Evolutionary conservation across 2,113 vertebrate species (phyloP), one percentile per base, ranked within the genome.

Genomic region (Tor tambroides): DNA sequence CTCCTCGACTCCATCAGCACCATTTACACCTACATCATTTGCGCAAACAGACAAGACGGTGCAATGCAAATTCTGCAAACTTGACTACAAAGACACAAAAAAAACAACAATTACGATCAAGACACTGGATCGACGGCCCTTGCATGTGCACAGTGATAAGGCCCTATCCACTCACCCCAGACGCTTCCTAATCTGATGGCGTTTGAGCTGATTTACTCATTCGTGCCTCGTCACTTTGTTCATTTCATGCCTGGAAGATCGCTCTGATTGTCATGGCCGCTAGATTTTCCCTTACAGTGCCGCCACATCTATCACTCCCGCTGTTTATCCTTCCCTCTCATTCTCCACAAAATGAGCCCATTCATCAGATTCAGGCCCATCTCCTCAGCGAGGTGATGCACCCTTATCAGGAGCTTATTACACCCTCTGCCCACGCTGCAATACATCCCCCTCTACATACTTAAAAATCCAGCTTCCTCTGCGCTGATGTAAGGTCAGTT

Each of bases 241-340:
- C 89, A 93, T 94, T 93, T 94, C 92, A 92, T 86, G 91, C 88
- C 90, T 90, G 89, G 80, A 72, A 92, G 92, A 91, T 92, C 91
- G 46, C 43, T 21, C 87, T 88, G 92, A 93, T 93, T 87, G 91
- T 93, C 91, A 89, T 7, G 85, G 93, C 85, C 86, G 80, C 75
- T 88, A 88, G 65, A 90, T 91, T 93, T 92, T 92, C 92, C 91
- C 90, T 92, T 89, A 93, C 89, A 71, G 59, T 9, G 88, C 71
- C 90, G 83, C 87, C 88, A 87, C 91, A 93, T 94, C 88, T 71
- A 92, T 94, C 92, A 94, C 23, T 84, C 32, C 87, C 69, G 87
- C 86, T 92, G 91, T 92, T 93, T 90, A 91, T 91, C 88, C 83
- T 87, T 86, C 80, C 43, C 87, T 90, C 88, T 87, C 90, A 90